These are phyloP conservation scores for Apamea sordens DNA, from an alignment of 2,888 invertebrate species.

Conservation along the genomic window DNA sequence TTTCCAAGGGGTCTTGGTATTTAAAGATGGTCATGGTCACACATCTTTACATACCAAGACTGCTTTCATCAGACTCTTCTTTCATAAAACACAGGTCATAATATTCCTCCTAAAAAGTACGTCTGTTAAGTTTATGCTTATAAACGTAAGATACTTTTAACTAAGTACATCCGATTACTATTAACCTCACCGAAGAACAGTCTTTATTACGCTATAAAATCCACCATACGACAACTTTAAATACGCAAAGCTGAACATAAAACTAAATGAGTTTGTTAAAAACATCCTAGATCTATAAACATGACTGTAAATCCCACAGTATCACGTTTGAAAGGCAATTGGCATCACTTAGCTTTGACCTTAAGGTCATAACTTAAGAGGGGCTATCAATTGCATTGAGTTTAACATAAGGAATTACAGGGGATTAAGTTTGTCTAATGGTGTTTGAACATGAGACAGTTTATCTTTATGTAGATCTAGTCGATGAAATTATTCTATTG, in stretches of 20 bases:
- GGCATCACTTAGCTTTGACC: slow-evolving; percentile 43
- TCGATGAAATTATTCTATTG: not conserved
- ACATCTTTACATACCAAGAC: not conserved
- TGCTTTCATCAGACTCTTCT: too few species aligned
- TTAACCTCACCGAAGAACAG: slow-evolving; percentile 5
- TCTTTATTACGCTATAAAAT: slow-evolving; percentile 18
- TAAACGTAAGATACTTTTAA: not conserved
- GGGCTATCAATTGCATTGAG: slow-evolving; percentile 41
- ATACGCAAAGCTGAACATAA: slow-evolving; percentile 12
- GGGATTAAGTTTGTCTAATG: slow-evolving; percentile 29
- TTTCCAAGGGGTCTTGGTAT: too few species aligned
- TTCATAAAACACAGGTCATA: not conserved
- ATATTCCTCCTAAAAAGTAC: not conserved
- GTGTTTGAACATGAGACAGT: slow-evolving; percentile 20
- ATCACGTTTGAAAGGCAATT: slow-evolving; percentile 44
- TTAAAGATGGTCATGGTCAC: too few species aligned
- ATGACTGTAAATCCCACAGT: not conserved
- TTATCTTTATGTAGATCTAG: slow-evolving; percentile 18
- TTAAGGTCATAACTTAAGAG: slow-evolving; percentile 33
- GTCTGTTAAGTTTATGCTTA: not conserved
- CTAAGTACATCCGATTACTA: not conserved
- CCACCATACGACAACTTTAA: not conserved
- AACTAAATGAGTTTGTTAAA: slow-evolving; percentile 26
- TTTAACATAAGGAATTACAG: slow-evolving; percentile 47
- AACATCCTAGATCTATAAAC: not conserved